phyloP scores from a whole-genome alignment of 2,888 invertebrate genomes.

The Hipparchia semele region DNA sequence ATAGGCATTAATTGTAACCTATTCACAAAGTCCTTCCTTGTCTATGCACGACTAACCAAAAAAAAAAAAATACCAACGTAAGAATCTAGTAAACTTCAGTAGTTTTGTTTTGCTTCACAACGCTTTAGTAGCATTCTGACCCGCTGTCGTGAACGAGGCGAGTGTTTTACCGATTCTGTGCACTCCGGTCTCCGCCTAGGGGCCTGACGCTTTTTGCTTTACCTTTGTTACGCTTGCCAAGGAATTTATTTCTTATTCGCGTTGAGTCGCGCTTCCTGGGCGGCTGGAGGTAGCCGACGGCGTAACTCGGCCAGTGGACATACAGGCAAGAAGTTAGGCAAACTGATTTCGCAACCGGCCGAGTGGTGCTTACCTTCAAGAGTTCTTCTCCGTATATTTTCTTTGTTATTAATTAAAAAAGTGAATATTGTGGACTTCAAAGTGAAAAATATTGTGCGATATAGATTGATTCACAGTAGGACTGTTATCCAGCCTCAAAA shows the following conservation, averaged over 20 bases:
- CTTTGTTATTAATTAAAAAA: too few relatives aligned
- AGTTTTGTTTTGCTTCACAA: background rate
- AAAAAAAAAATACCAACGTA: too few relatives aligned
- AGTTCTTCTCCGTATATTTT: too few relatives aligned
- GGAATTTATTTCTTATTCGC: constrained; percentile 81
- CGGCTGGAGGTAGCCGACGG: constrained; percentile 73
- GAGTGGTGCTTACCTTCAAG: too few relatives aligned
- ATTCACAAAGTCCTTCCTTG: too few relatives aligned
- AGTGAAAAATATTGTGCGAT: too few relatives aligned
- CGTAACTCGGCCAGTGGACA: constrained; percentile 36
- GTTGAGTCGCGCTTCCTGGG: constrained; percentile 81
- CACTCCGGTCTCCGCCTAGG: constrained; percentile 50
- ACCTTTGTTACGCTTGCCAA: constrained; percentile 82
- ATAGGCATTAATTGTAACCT: too few relatives aligned
- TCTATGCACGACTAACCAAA: too few relatives aligned
- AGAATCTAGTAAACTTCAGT: too few relatives aligned
- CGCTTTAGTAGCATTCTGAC: background rate
- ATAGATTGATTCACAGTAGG: too few relatives aligned
- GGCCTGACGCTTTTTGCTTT: constrained; percentile 75
- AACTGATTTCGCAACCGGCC: background rate
- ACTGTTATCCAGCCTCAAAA: too few relatives aligned
- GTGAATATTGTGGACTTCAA: too few relatives aligned
- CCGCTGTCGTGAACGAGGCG: background rate
- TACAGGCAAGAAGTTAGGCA: background rate
- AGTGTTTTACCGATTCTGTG: constrained; percentile 43